Conservation (phyloP, 1,140 invertebrate genomes). For the Steinernema khuongi region DNA sequence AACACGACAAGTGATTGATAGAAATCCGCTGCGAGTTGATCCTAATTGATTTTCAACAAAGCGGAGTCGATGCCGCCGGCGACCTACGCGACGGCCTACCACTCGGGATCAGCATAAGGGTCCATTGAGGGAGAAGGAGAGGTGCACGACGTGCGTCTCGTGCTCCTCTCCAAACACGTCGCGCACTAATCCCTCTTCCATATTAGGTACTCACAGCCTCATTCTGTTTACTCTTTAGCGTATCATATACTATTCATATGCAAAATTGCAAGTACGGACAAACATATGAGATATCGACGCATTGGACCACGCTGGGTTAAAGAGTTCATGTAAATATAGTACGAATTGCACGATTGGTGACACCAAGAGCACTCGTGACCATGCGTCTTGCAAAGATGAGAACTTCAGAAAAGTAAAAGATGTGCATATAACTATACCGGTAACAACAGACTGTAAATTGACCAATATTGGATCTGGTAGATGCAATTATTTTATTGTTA, state of each 20-base stretch:
- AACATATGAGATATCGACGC: neutral
- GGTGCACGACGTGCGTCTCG: neutral
- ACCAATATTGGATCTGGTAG: too few species aligned
- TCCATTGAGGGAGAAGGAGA: neutral
- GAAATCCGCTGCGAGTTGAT: neutral
- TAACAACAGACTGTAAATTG: too few species aligned
- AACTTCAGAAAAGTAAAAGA: too few species aligned
- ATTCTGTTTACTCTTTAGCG: neutral
- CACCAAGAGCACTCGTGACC: too few species aligned
- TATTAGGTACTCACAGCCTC: neutral
- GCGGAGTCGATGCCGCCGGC: neutral
- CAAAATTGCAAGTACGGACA: neutral
- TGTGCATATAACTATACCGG: too few species aligned
- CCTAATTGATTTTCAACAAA: neutral
- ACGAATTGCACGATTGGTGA: neutral
- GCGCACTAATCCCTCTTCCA: constrained; percentile 12
- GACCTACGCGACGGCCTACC: neutral
- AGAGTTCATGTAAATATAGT: neutral
- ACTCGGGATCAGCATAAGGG: neutral
- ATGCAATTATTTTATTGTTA: too few species aligned
- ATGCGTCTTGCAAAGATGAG: too few species aligned
- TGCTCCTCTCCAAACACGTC: constrained; percentile 1
- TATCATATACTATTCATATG: neutral
- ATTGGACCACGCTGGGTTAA: neutral
- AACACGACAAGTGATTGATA: constrained; percentile 17